A percentile compares a stretch with the other conserved stretches of the same genome.
phyloP scores from a whole-genome alignment of 2,113 vertebrate genomes.

The Caranx melampygus region DNA sequence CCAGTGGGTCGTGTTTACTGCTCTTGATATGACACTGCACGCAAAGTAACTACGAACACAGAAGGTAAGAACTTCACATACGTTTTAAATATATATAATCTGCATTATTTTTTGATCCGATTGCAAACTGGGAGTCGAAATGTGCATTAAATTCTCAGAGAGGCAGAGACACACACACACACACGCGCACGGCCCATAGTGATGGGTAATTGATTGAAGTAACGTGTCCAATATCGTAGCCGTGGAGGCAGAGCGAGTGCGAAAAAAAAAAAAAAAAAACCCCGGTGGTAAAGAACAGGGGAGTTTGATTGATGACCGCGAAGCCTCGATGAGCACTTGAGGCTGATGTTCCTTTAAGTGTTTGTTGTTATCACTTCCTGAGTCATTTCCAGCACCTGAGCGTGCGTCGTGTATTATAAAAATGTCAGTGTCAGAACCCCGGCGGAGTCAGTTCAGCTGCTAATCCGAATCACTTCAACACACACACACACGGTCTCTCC shows the following conservation, averaged over 20 bases:
- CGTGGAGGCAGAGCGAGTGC: neutral
- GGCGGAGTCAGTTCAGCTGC: constrained; percentile 25
- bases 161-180: neutral
- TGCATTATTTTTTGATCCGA: neutral
- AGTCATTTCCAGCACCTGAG: constrained; percentile 35
- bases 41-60: too few relatives aligned
- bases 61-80: too few relatives aligned
- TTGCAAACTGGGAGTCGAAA: neutral
- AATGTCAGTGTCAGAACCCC: constrained; percentile 43
- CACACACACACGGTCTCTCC: constrained; percentile 46
- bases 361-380: constrained; percentile 28
- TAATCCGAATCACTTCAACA: constrained; percentile 50
- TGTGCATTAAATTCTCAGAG: neutral
- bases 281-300: neutral
- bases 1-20: too few relatives aligned
- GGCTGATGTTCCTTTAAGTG: constrained; percentile 20
- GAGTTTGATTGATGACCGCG: constrained; percentile 14
- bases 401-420: constrained; percentile 18
- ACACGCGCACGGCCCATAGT: neutral
- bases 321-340: neutral
- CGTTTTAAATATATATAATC: too few relatives aligned
- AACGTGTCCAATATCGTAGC: neutral
- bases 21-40: too few relatives aligned
- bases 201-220: constrained; percentile 5
- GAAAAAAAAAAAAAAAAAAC: too few relatives aligned